Base-by-base conservation (phyloP, 1,140 invertebrate genomes). In the Theocolax elegans region DNA sequence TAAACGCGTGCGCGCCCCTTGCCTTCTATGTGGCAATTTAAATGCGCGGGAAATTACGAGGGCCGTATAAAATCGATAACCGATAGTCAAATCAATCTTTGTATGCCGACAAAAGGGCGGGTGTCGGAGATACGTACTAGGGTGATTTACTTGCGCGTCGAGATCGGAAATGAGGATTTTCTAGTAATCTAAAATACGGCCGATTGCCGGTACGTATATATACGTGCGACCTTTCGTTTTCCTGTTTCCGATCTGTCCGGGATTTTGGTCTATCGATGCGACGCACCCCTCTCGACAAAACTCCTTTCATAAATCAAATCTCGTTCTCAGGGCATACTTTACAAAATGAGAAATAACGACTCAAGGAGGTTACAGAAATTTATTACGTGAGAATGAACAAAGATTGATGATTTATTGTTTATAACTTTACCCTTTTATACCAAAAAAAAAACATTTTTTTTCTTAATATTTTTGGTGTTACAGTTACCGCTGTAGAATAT, bases 1-100 rank as follows among this genome's bases (percentile, higher is more conserved):
- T n/a, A n/a, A n/a, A n/a, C n/a, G n/a, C n/a, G n/a, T n/a, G n/a
- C n/a, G n/a, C n/a, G n/a, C n/a, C n/a, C n/a, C n/a, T n/a, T n/a
- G n/a, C n/a, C n/a, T n/a, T n/a, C n/a, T n/a, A n/a, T n/a, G n/a
- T n/a, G 35, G 19, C 19, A 58, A 58, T 58, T 40, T 58, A 40
- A 58, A 58, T 58, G 54, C 35, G 40, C 58, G 42, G 58, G 42
- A 60, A 60, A 60, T 60, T 60, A 46, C 58, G 9, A 15, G 3
- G 38, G 21, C 40, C 38, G 40, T 13, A 23, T 38, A n/a, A 15
- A 63, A 63, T 63, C 44, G 60, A 63, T 63, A 51, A 63, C 44
- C 27, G 46, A 63, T 51, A 63, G 60, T 63, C 60, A 10, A 63
- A 51, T 63, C 60, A 63, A 63, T 63, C 60, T 62, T 62, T 46